Conservation (phyloP, 2,113 vertebrate genomes). For the Myxocyprinus asiaticus region DNA sequence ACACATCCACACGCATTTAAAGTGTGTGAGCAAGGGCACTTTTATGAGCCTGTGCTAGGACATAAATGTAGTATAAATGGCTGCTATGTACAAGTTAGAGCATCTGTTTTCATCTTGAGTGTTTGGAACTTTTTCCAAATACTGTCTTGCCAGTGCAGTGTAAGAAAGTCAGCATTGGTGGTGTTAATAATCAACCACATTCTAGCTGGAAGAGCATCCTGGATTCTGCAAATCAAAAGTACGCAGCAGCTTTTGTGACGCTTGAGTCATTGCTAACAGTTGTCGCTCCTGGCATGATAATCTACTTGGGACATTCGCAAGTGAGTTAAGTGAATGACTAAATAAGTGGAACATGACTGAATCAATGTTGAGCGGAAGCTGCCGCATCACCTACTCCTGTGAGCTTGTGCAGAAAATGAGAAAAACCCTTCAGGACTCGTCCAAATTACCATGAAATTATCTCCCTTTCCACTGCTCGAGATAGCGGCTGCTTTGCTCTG, state of each 20-base stretch:
- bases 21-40: too few species aligned
- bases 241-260: constrained; percentile 8
- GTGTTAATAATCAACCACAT: constrained; percentile 2
- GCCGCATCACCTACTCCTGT: constrained; percentile 76
- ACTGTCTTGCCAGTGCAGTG: background rate
- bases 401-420: constrained; percentile 69
- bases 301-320: constrained; percentile 22
- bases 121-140: too few species aligned
- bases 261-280: constrained; percentile 1
- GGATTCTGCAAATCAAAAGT: background rate
- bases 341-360: constrained; percentile 65
- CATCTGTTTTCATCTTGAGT: too few species aligned
- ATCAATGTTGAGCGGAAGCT: constrained; percentile 64
- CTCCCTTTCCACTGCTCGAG: constrained; percentile 75
- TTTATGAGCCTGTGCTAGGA: too few species aligned
- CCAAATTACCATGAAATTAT: constrained; percentile 85
- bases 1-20: too few species aligned
- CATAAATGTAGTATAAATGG: too few species aligned
- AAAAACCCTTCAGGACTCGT: constrained; percentile 78
- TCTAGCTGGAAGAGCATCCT: background rate
- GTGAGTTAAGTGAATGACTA: constrained; percentile 35
- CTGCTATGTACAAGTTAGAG: too few species aligned
- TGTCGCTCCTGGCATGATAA: constrained; percentile 26
- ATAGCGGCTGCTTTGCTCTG: constrained; percentile 72
- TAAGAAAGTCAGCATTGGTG: background rate